Conservation (phyloP, 2,113 vertebrate genomes). For the Platanista minor region DNA sequence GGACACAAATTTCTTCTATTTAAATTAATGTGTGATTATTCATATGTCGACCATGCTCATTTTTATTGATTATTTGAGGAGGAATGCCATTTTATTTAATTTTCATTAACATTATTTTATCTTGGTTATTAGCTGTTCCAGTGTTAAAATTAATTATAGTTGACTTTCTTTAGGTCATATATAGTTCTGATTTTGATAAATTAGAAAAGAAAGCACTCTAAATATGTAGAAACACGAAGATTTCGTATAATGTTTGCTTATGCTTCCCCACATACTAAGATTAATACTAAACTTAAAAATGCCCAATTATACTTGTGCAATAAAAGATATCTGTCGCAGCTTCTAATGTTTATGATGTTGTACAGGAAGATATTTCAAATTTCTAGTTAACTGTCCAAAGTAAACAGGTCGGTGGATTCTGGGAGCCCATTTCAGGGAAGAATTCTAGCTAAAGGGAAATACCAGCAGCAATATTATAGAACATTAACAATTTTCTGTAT, state of each 20-base stretch:
- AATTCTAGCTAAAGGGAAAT: neutral
- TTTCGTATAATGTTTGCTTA: neutral
- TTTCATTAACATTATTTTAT: conserved; percentile 13
- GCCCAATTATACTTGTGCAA: neutral
- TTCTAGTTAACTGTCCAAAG: conserved; percentile 32
- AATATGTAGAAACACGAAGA: neutral
- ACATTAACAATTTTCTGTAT: neutral
- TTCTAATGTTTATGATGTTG: neutral
- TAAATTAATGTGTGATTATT: neutral
- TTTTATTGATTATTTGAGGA: conserved; percentile 2
- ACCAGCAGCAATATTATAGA: neutral
- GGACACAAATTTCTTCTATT: neutral
- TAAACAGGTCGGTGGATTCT: neutral
- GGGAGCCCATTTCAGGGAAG: neutral
- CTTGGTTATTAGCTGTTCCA: neutral
- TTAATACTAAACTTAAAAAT: neutral
- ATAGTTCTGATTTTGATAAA: conserved; percentile 13
- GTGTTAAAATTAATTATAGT: neutral
- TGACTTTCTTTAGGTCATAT: neutral
- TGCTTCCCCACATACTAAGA: neutral
- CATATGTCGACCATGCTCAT: neutral
- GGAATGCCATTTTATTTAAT: conserved; percentile 5
- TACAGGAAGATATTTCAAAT: neutral
- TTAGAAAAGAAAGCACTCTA: conserved; percentile 19
- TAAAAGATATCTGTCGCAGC: neutral